Base-by-base conservation (phyloP, 2,113 vertebrate species). In the Lophotis ruficrista region DNA sequence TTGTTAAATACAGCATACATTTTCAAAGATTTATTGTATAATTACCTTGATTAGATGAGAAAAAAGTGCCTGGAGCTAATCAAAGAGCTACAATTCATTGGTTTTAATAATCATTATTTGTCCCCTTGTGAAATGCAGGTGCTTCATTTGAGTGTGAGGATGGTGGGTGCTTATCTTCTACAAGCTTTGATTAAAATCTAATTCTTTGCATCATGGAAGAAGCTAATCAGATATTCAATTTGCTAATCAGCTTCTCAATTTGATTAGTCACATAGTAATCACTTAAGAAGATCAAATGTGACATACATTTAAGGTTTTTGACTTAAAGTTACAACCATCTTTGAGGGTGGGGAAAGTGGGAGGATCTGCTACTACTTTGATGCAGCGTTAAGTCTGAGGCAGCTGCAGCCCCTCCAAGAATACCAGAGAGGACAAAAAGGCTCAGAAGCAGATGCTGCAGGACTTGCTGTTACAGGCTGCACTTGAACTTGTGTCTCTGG, bases 181-280 rank as follows among this genome's bases (percentile, higher is more conserved):
- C 8, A 50, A 76, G 82, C 70, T 96, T 97, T 98, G 96, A 98
- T 98, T 97, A 97, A 95, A 95, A 90, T 57, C 65, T 94, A 81
- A 90, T 83, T 91, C 83, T 94, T 96, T 94, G 66, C 64, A 62
- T 96, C 84, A 66, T 88, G 66, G 54, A 97, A 96, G 70, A 70
- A 95, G 69, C 90, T 97, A 96, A 97, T 98, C 95, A 98, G 53
- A 91, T 83, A 91, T 96, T 97, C 90, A 94, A 47, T 96, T 97
- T 96, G n/a, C 69, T 96, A 96, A 97, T 98, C 87, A 97, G 78
- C 57, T 96, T 94, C 96, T 95, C 84, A 89, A 87, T 98, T 97
- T 97, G 48, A 98, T 97, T 97, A 95, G 93, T 91, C 80, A 72
- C 48, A 64, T n/a, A 95, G 69, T 82, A 95, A 97, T 97, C 94